Evolutionary conservation across 2,888 invertebrate genomes (phyloP).

Genomic region (Silvanus unidentatus): DNA sequence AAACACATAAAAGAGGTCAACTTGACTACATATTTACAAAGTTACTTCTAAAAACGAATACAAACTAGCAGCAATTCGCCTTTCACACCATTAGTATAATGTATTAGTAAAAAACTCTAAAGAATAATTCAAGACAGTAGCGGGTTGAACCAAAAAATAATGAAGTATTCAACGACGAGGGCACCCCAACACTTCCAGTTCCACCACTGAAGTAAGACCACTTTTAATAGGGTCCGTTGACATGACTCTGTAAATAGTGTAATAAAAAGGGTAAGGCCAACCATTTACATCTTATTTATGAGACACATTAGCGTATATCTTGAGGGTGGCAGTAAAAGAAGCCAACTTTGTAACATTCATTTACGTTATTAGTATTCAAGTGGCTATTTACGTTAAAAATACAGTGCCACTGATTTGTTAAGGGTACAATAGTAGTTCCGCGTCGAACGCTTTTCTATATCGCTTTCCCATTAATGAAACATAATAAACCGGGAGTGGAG

Average conservation of each 20-base stretch:
- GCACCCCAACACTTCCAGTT: no score
- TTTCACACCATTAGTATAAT: no score
- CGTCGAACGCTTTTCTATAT: slow-evolving; percentile 1
- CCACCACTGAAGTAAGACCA: no score
- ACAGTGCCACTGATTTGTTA: slow-evolving; percentile 4
- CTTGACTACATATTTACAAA: no score
- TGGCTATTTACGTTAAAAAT: slow-evolving; percentile 7
- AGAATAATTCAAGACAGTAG: not conserved
- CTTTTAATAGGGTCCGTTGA: slow-evolving; percentile 2
- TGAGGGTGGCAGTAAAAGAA: slow-evolving; percentile 10
- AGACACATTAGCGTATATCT: slow-evolving; percentile 17
- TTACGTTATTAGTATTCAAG: slow-evolving; percentile 18
- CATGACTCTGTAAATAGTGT: slow-evolving; percentile 3
- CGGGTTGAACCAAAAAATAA: no score
- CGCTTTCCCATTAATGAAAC: no score
- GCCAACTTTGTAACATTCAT: slow-evolving; percentile 12
- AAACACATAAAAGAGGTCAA: no score
- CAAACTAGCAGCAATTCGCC: no score
- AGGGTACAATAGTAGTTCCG: not conserved
- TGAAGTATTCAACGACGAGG: no score
- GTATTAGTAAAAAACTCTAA: no score
- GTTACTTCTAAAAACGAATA: no score
- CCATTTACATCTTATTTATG: slow-evolving; percentile 21
- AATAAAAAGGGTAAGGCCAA: slow-evolving; percentile 11
- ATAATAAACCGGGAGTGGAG: slow-evolving; percentile 3